phyloP scores from a whole-genome alignment of 64 coral and sea anemone genomes.

The Actinia tenebrosa region DNA sequence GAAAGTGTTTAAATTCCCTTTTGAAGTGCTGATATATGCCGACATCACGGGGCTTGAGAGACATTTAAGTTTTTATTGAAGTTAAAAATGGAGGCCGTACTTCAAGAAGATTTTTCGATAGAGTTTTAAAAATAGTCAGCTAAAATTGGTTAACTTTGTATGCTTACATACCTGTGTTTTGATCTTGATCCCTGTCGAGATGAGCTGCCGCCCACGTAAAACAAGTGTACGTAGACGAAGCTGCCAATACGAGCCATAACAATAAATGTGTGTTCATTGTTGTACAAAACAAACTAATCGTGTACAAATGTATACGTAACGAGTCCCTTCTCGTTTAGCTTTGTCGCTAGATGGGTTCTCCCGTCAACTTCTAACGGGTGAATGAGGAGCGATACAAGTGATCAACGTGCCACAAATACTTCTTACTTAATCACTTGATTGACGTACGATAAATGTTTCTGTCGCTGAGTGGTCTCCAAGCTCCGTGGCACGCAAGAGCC shows the following conservation, averaged over 20 bases:
- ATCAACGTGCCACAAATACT: background rate
- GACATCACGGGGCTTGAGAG: background rate
- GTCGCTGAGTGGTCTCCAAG: background rate
- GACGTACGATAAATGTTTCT: background rate
- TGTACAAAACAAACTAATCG: background rate
- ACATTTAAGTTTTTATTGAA: background rate
- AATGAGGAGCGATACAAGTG: background rate
- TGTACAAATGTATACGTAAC: background rate
- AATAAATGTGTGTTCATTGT: background rate
- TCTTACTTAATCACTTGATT: background rate
- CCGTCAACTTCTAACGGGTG: no score
- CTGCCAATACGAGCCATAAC: background rate
- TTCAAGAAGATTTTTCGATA: background rate
- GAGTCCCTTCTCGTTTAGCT: background rate
- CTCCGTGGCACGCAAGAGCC: background rate
- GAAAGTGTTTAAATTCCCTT: slow-evolving; percentile 8
- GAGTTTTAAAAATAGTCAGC: background rate
- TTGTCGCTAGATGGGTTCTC: background rate
- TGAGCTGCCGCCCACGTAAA: background rate
- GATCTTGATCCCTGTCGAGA: background rate
- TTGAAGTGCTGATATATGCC: background rate
- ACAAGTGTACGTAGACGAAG: background rate
- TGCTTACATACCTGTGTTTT: background rate
- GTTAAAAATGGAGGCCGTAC: background rate
- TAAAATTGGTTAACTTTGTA: background rate